Evolutionary conservation across 2,888 invertebrate species (phyloP).

Genomic region (Apamea crenata): DNA sequence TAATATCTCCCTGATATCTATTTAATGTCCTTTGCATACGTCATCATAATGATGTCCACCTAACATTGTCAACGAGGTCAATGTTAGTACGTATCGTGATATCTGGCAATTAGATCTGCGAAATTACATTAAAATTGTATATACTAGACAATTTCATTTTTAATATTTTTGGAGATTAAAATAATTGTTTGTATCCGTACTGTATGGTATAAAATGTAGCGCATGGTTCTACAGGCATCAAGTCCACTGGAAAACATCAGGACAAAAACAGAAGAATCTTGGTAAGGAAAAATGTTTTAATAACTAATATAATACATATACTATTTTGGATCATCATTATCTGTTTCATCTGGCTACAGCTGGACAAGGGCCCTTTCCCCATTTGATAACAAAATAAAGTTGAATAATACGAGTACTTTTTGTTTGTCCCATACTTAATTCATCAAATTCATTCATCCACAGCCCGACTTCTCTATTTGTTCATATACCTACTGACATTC

Average conservation of each 20-base stretch:
- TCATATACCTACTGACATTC: background rate
- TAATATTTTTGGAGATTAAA: constrained; percentile 68
- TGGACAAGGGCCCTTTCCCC: too few relatives aligned
- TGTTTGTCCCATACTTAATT: too few relatives aligned
- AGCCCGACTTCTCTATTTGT: background rate
- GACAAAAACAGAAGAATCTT: constrained; percentile 18
- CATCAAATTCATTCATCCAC: background rate
- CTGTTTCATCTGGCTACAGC: background rate
- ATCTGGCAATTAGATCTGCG: constrained; percentile 48
- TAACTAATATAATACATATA: background rate
- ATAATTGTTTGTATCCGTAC: constrained; percentile 75
- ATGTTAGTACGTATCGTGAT: constrained; percentile 42
- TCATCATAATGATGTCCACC: constrained; percentile 8
- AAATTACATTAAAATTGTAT: constrained; percentile 66
- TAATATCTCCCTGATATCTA: constrained; percentile 12
- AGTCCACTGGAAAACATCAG: constrained; percentile 36
- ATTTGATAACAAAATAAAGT: background rate
- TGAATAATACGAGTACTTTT: background rate
- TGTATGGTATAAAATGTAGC: constrained; percentile 66
- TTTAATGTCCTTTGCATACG: constrained; percentile 6
- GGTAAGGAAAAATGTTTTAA: constrained; percentile 34
- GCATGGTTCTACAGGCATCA: constrained; percentile 13
- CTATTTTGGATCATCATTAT: background rate
- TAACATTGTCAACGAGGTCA: constrained; percentile 48
- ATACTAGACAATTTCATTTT: constrained; percentile 68